Percentiles rank a stretch among this genome's conserved stretches.
Evolutionary conservation across 2,888 invertebrate genomes (phyloP).

Genomic region (Sthenelais limicola): DNA sequence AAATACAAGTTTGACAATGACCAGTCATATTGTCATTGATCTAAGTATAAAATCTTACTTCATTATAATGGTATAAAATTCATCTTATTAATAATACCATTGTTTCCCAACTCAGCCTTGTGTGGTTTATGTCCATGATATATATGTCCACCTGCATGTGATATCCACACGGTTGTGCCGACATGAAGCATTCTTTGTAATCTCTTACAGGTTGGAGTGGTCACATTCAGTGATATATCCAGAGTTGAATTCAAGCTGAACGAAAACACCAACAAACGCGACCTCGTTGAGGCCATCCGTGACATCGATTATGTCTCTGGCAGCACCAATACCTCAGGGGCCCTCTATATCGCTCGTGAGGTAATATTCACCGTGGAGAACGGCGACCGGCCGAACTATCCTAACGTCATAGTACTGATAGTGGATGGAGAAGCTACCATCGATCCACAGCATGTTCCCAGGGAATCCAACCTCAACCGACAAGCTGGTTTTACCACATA

Average conservation of each 20-base stretch:
- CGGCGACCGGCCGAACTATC: conserved; percentile 58
- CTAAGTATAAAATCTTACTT: too few relatives aligned
- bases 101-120: too few relatives aligned
- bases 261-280: conserved; percentile 52
- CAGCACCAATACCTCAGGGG: conserved; percentile 61
- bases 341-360: conserved; percentile 54
- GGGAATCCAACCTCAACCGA: not conserved
- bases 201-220: conserved; percentile 51
- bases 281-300: conserved; percentile 55
- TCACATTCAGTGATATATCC: conserved; percentile 62
- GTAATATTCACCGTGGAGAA: conserved; percentile 58
- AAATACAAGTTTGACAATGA: too few relatives aligned
- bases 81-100: too few relatives aligned
- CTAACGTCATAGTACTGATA: conserved; percentile 57
- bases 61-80: too few relatives aligned
- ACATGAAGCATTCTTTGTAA: too few relatives aligned
- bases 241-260: conserved; percentile 59
- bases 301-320: conserved; percentile 49
- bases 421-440: conserved; percentile 60
- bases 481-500: conserved; percentile 43
- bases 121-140: too few relatives aligned
- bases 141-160: too few relatives aligned
- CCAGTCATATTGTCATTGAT: too few relatives aligned
- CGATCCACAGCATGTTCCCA: not conserved
- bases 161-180: too few relatives aligned